phyloP scores from a whole-genome alignment of 2,113 vertebrate genomes.

The Pedionomus torquatus region DNA sequence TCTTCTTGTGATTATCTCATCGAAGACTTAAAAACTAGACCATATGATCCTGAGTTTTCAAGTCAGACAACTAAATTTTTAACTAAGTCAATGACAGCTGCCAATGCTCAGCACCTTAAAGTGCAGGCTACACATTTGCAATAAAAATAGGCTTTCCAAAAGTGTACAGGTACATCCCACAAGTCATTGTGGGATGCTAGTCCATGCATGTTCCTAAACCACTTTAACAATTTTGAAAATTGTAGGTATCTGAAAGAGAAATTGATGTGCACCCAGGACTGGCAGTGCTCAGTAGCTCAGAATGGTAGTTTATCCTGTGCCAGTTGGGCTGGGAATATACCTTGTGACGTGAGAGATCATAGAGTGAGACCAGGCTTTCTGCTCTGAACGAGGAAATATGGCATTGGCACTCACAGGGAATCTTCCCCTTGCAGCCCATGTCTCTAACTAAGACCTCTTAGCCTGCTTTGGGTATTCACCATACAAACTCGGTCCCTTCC shows the following conservation, averaged over 20 bases:
- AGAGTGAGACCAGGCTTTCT: neutral
- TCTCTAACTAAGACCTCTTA: neutral
- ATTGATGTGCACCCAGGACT: fast-evolving
- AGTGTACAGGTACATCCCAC: neutral
- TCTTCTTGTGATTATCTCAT: neutral
- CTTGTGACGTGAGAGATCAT: neutral
- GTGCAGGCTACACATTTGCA: neutral
- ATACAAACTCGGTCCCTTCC: neutral
- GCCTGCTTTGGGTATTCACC: neutral
- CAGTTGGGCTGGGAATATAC: neutral
- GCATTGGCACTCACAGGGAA: neutral
- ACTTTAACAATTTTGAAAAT: neutral
- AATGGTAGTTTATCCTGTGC: neutral
- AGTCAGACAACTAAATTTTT: neutral
- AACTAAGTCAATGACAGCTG: neutral
- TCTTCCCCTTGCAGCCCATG: neutral
- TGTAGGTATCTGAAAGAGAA: neutral
- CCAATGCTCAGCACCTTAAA: neutral
- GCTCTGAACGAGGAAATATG: neutral
- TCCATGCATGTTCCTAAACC: neutral
- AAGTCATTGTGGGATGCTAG: neutral
- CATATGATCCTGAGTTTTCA: neutral
- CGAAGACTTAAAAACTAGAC: neutral
- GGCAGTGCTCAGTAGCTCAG: neutral
- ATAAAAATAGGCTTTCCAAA: neutral